Conservation (phyloP, 2,888 invertebrate genomes). For the Thalpophila matura region DNA sequence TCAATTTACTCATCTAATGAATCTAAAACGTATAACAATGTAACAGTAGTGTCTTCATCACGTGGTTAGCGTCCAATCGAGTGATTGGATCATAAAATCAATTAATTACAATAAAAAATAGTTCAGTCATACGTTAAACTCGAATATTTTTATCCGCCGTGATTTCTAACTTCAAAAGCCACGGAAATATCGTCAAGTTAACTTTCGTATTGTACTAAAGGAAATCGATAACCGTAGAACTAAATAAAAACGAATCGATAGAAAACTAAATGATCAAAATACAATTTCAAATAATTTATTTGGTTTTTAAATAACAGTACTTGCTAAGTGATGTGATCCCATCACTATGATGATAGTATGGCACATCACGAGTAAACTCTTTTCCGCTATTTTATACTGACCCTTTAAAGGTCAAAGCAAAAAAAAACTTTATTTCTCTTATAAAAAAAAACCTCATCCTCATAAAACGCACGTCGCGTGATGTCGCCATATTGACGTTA, state of each 20-base stretch:
- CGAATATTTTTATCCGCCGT: not conserved
- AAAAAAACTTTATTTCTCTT: not conserved
- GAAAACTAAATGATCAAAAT: not conserved
- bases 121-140: not conserved
- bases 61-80: slow-evolving; percentile 43
- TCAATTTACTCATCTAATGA: slow-evolving; percentile 48
- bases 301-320: not conserved
- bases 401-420: not conserved
- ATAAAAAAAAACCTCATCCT: slow-evolving; percentile 1
- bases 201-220: not conserved
- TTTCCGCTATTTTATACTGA: not conserved
- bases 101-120: not conserved
- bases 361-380: slow-evolving; percentile 45
- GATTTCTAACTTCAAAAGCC: not conserved
- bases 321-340: slow-evolving; percentile 57
- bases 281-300: not conserved
- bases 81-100: slow-evolving; percentile 57
- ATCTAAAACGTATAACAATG: slow-evolving; percentile 53
- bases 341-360: slow-evolving; percentile 64
- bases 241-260: not conserved
- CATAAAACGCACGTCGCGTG: slow-evolving; percentile 48
- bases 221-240: not conserved
- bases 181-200: not conserved
- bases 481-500: slow-evolving; percentile 70
- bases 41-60: slow-evolving; percentile 18